These are phyloP conservation scores for Steinernema khuongi DNA, from an alignment of 1,140 invertebrate genomes.

Conservation along the genomic window DNA sequence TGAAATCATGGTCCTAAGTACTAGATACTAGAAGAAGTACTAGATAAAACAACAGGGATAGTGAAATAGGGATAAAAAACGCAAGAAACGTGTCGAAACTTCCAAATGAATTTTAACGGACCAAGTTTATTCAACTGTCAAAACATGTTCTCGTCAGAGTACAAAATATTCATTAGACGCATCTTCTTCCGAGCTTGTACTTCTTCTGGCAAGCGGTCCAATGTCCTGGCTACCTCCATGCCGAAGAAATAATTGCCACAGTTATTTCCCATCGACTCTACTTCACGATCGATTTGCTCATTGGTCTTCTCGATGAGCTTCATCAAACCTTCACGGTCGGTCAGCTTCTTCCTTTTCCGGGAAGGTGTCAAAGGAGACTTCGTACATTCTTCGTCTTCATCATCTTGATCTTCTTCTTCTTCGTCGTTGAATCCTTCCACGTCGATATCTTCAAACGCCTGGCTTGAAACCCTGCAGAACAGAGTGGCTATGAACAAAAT, in stretches of 20 bases:
- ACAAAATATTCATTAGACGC: background rate
- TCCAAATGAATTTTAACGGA: background rate
- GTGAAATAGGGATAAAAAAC: too few relatives aligned
- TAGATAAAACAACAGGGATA: too few relatives aligned
- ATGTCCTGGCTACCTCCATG: background rate
- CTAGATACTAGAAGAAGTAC: too few relatives aligned
- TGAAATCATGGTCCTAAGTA: too few relatives aligned
- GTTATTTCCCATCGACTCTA: background rate
- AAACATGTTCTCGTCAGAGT: background rate
- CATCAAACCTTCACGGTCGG: background rate
- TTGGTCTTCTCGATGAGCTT: background rate
- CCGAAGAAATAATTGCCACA: background rate
- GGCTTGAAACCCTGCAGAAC: background rate
- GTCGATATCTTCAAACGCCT: background rate
- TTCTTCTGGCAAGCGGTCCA: background rate
- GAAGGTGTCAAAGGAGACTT: background rate
- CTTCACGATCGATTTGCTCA: background rate
- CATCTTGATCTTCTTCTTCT: too few relatives aligned
- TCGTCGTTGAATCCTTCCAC: too few relatives aligned
- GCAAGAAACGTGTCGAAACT: too few relatives aligned
- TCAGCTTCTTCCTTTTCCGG: background rate
- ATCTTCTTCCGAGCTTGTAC: background rate
- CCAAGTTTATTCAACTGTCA: background rate
- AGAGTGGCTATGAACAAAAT: background rate
- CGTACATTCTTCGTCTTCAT: too few relatives aligned